Evolutionary conservation across 2,888 invertebrate species (phyloP), one percentile per base, ranked within the genome.

Genomic region (Cabera pusaria): DNA sequence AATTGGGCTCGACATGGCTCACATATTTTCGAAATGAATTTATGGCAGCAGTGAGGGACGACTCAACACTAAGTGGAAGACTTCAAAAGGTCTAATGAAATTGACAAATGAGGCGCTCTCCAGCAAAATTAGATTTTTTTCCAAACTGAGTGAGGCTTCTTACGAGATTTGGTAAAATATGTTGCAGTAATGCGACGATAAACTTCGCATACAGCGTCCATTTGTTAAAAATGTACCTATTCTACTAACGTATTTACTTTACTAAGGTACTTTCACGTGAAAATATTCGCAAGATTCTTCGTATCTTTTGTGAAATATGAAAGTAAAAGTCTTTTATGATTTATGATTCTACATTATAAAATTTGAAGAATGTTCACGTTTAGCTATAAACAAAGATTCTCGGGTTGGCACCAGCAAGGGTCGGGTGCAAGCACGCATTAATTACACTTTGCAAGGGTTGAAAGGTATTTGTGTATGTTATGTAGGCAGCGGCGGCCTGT

Each of bases 391-490:
- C 79, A 76, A 77, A 77, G 73, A 74, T 70, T 64, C 55, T 58
- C 32, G 71, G 72, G 72, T 59, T 64, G 56, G 59, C 65, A 58
- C 64, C 73, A 71, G 59, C 62, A 62, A 71, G 75, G 78, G 79
- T 78, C 74, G 84, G 80, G 69, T 82, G 82, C 78, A 81, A 76
- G 78, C 82, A 80, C 78, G 82, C 83, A 84, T 84, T 85, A 84
- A 85, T 85, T 82, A 85, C 72, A 67, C 73, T 77, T 72, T 70
- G 71, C 68, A 66, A 67, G 77, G 78, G 77, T 73, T 68, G 66
- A 67, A 66, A 62, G 68, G 60, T 59, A 70, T 66, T 73, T 53
- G 48, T 67, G 61, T 64, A 63, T 57, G 50, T 49, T 48, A 51
- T 53, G 56, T 52, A 57, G 56, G 58, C 56, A 53, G 51, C 57